Evolutionary conservation across 2,797 vertebrate species (phyloP), one percentile per base, ranked within the genome.

Genomic region (Enoplosus armatus): DNA sequence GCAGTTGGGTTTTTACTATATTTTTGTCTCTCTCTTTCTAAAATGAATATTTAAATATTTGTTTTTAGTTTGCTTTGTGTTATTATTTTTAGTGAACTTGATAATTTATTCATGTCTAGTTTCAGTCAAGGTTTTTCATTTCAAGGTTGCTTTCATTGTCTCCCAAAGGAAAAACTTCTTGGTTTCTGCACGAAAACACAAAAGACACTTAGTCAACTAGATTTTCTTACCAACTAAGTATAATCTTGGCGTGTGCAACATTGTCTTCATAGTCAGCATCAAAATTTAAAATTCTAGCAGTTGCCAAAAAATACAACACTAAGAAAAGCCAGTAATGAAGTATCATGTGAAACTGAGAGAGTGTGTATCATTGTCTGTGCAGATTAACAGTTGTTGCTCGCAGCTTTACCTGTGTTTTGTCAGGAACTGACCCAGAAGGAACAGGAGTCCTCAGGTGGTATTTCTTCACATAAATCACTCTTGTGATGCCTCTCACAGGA

Each of bases 371-470:
- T n/a, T 24, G 24, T 82, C 35, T 72, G 47, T 56, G n/a, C 16
- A 69, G 48, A 62, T 24, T 27, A 72, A 54, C 55, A 64, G 35
- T 15, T 67, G 53, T 45, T 59, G 47, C 50, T 47, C 4, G 3
- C 53, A 55, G 61, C 10, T 47, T 67, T 75, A 75, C 64, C 75
- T 72, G 18, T 68, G 68, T 69, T 86, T 79, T 75, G 72, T 80
- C 71, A 96, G 95, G 95, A 88, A 94, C 94, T 0, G 95, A 97
- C 87, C 92, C 94, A 26, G 95, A 96, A 89, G 95, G 89, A 84
- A 95, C 94, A 88, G 95, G 95, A 63, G 87, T 92, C 67, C 84
- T 96, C 82, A 88, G 94, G 84, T 94, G 94, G 76, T 95, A 94
- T 77, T 63, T 67, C 50, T 61, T 22, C 47, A 33, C 64, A 48